Evolutionary conservation across 2,888 invertebrate genomes (phyloP).

Genomic region (Cephus rjabovi): DNA sequence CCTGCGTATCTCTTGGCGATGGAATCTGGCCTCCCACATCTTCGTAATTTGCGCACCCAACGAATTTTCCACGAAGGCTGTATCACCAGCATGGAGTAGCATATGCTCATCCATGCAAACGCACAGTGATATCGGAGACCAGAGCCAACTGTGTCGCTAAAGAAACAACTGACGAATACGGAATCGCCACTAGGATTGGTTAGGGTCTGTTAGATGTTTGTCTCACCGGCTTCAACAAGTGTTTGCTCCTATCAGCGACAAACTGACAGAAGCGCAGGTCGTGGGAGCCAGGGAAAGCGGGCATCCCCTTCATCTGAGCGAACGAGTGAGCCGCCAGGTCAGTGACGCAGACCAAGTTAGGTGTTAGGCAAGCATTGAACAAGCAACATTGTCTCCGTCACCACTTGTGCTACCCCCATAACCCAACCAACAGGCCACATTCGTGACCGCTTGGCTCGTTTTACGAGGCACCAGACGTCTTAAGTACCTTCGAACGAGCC

Average conservation of each 20-base stretch:
- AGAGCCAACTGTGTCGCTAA: slow-evolving; percentile 12
- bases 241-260: slow-evolving; percentile 96
- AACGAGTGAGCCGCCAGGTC: slow-evolving; percentile 67
- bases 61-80: not conserved
- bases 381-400: slow-evolving; percentile 66
- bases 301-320: slow-evolving; percentile 91
- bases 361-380: slow-evolving; percentile 67
- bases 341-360: slow-evolving; percentile 64
- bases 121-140: slow-evolving; percentile 21
- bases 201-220: slow-evolving; percentile 65
- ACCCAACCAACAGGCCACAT: slow-evolving; percentile 46
- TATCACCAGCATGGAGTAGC: not conserved
- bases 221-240: slow-evolving; percentile 96
- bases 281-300: slow-evolving; percentile 94
- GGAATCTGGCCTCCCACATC: not conserved
- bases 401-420: slow-evolving; percentile 59
- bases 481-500: slow-evolving; percentile 9
- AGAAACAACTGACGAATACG: slow-evolving; percentile 30
- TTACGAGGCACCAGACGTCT: not conserved
- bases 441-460: slow-evolving; percentile 38
- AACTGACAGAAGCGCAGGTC: slow-evolving; percentile 95
- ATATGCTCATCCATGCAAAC: not conserved
- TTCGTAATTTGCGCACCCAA: not conserved
- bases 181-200: slow-evolving; percentile 55
- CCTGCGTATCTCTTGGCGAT: not conserved